Percentiles rank a stretch among this genome's conserved stretches.
Evolutionary conservation across 2,888 invertebrate genomes (phyloP).

Genomic region (Caenorhabditis becei): DNA sequence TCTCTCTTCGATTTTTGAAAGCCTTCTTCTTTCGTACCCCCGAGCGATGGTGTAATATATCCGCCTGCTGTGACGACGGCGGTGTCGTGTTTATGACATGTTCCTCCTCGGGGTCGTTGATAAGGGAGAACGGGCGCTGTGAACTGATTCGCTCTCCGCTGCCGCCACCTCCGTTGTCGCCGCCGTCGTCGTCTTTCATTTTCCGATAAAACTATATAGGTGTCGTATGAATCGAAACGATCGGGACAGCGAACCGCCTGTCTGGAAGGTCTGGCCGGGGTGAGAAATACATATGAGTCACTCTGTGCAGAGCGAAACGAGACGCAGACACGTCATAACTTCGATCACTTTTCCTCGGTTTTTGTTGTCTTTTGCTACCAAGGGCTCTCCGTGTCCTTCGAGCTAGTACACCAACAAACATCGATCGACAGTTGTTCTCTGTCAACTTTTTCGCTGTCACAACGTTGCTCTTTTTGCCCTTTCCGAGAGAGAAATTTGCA

Average conservation of each 20-base stretch:
- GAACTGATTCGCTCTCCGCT: slow-evolving; percentile 7
- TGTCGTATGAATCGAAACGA: slow-evolving; percentile 18
- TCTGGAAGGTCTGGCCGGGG: too few relatives aligned
- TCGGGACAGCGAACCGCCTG: neutral
- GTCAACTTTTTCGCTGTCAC: neutral
- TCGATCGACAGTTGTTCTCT: slow-evolving; percentile 2
- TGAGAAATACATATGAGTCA: slow-evolving; percentile 33
- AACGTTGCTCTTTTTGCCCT: neutral
- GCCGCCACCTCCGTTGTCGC: too few relatives aligned
- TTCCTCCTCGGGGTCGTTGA: slow-evolving; percentile 55
- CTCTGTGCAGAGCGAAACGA: neutral
- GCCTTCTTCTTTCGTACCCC: slow-evolving; percentile 27
- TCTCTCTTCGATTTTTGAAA: slow-evolving; percentile 47
- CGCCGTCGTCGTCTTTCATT: slow-evolving; percentile 6
- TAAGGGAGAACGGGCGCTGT: slow-evolving; percentile 30
- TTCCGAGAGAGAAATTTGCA: neutral
- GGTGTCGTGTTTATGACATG: slow-evolving; percentile 56
- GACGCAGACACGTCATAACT: slow-evolving; percentile 17
- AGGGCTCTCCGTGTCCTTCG: slow-evolving; percentile 1
- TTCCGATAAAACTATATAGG: slow-evolving; percentile 44
- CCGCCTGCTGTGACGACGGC: slow-evolving; percentile 56
- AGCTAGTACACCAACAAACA: slow-evolving; percentile 32
- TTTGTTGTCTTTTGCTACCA: slow-evolving; percentile 41
- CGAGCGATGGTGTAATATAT: slow-evolving; percentile 39
- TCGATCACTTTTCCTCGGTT: slow-evolving; percentile 19